phyloP scores from a whole-genome alignment of 1,140 invertebrate genomes.

The Sycophila sp. region DNA sequence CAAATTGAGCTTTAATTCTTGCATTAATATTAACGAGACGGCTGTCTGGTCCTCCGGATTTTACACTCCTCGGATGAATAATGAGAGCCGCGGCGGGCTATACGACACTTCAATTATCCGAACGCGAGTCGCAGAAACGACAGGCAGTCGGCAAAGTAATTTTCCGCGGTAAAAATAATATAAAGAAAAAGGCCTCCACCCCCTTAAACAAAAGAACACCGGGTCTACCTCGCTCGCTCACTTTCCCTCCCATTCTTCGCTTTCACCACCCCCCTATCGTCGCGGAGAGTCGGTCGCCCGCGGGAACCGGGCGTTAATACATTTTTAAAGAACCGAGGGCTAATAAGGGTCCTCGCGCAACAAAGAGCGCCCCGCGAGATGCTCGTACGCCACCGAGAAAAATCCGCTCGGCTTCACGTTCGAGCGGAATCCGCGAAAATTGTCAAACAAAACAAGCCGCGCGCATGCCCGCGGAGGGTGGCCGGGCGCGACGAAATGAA shows the following conservation, averaged over 20 bases:
- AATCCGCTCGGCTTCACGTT: slow-evolving; percentile 2
- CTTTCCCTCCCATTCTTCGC: not conserved
- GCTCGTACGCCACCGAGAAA: not conserved
- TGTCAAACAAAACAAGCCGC: not conserved
- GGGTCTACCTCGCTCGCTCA: not conserved
- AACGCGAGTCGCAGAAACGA: not conserved
- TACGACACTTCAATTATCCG: slow-evolving; percentile 6
- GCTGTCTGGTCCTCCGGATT: not conserved
- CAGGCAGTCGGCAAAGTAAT: slow-evolving; percentile 9
- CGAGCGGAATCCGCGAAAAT: not conserved
- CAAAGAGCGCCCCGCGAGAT: not conserved
- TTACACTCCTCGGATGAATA: not conserved
- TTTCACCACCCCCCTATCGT: not conserved
- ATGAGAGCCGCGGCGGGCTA: not conserved
- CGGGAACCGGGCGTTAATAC: not conserved
- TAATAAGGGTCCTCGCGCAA: slow-evolving; percentile 15
- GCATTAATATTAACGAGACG: not conserved
- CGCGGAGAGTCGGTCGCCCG: not conserved
- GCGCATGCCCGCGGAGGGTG: not conserved
- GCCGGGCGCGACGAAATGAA: too few species aligned
- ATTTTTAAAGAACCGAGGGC: slow-evolving; percentile 21
- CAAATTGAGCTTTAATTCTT: not conserved
- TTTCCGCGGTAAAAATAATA: slow-evolving; percentile 26
- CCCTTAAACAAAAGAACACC: slow-evolving; percentile 5
- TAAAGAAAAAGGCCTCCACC: too few species aligned